Evolutionary conservation across 2,113 vertebrate species (phyloP), one percentile per base, ranked within the genome.

Genomic region (Cyanocitta stelleri): DNA sequence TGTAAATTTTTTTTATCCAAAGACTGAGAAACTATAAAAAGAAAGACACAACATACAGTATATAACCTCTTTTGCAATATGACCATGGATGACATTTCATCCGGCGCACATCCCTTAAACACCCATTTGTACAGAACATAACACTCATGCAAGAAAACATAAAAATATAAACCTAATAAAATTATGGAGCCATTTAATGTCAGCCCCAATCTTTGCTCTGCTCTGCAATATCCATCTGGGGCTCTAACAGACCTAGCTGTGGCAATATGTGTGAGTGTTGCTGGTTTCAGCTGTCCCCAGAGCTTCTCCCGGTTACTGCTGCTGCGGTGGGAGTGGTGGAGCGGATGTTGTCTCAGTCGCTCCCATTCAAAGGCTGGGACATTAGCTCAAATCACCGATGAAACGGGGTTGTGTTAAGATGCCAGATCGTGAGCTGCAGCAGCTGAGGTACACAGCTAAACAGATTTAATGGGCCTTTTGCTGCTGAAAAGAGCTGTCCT

Each of bases 21-120:
- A 92, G 48, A 37, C 21, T 55, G 77, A 87, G 81, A 91, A 95
- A 87, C 87, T 85, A 91, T 93, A 86, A 94, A 95, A 94, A 95
- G 89, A 79, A 84, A 73, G 62, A 75, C 1, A 4, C 44, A 82
- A 49, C 72, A 17, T 51, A 62, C 13, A 54, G 11, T 30, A 51
- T 62, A 48, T 26, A 46, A 49, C 24, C n/a, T 64, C 49, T 64
- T 83, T 41, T 73, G 46, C 58, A 64, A 14, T 12, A 46, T 0
- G 1, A 72, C 43, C 51, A 72, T 0, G 5, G 56, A 24, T 72
- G 66, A 61, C 37, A 33, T 87, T 81, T 79, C 63, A 78, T 62
- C 32, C 0, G 0, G 17, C 0, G 3, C 69, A 39, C 33, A 48
- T 80, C 35, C 35, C 73, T 93, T 55, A 33, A 91, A 82, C 30